phyloP scores from a whole-genome alignment of 2,113 vertebrate species.

The Carettochelys insculpta region DNA sequence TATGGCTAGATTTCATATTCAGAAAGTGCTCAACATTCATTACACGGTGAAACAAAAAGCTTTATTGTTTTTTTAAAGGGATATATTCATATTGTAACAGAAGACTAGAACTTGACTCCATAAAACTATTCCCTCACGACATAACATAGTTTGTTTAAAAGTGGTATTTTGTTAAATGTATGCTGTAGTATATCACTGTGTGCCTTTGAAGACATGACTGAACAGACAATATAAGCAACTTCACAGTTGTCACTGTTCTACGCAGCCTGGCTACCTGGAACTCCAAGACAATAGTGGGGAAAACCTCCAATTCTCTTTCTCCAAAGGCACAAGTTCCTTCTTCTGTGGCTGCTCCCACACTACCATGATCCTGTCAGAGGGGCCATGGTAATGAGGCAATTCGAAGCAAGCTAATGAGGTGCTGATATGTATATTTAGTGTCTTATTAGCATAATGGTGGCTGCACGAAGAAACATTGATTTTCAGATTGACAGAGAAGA shows the following conservation, averaged over 20 bases:
- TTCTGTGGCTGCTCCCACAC: no score
- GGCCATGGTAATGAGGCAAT: no score
- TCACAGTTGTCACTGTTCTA: not conserved
- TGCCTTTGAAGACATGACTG: not conserved
- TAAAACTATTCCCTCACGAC: not conserved
- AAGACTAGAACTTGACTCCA: not conserved
- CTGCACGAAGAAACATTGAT: no score
- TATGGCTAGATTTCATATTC: not conserved
- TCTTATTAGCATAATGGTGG: no score
- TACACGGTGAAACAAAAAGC: not conserved
- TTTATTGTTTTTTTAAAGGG: not conserved
- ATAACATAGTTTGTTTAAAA: not conserved
- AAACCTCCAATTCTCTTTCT: not conserved
- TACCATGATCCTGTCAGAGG: no score
- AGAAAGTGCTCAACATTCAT: not conserved
- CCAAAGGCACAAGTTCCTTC: not conserved
- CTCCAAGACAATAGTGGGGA: not conserved
- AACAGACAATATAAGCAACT: not conserved
- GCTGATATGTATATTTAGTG: no score
- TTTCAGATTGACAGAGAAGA: no score
- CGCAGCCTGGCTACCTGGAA: not conserved
- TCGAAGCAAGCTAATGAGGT: no score
- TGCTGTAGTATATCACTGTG: not conserved
- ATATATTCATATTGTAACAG: not conserved
- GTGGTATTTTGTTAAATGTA: not conserved